Base-by-base conservation (phyloP, 2,888 invertebrate genomes). In the Lithophane semibrunnea region DNA sequence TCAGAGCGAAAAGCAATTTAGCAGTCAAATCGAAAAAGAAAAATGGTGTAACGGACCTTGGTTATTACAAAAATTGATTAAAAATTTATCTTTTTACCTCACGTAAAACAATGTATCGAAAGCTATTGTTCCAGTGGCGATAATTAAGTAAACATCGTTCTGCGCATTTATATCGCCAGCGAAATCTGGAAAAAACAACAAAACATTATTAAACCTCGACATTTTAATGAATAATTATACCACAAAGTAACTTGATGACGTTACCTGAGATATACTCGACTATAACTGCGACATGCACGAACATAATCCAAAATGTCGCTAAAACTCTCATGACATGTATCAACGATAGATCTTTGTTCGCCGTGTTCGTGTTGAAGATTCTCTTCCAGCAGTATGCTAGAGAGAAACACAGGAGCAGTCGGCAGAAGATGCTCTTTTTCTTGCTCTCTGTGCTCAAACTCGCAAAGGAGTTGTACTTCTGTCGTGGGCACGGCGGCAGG, bases 231-330 rank as follows among this genome's bases (percentile, higher is more conserved):
- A n/a, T 56, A n/a, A n/a, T 10, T 12, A 13, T n/a, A 9, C 54
- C 21, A 54, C 12, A n/a, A n/a, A 56, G 56, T 54, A 54, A n/a
- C 56, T 12, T 56, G 56, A n/a, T 24, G 12, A n/a, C 12, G 56
- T n/a, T n/a, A 97, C 97, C 97, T 92, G 98, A 97, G 91, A 98
- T 97, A 92, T 98, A 97, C 90, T 97, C 97, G 37, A 97, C 97
- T 24, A 98, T 95, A 54, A 98, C 97, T 63, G 97, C 96, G 1
- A 97, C 97, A 87, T 98, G 97, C 10, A 97, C 95, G 77, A 97
- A 96, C 82, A 98, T 97, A 13, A 98, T 97, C 97, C 98, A 97
- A 66, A 97, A 94, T 81, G 98, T 97, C 65, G 97, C 97, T 7
- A 97, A 89, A 24, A 98, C 97, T 90, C 97, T 97, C 80, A 98